Conservation (phyloP, 2,888 invertebrate genomes). For the Spodoptera picta region DNA sequence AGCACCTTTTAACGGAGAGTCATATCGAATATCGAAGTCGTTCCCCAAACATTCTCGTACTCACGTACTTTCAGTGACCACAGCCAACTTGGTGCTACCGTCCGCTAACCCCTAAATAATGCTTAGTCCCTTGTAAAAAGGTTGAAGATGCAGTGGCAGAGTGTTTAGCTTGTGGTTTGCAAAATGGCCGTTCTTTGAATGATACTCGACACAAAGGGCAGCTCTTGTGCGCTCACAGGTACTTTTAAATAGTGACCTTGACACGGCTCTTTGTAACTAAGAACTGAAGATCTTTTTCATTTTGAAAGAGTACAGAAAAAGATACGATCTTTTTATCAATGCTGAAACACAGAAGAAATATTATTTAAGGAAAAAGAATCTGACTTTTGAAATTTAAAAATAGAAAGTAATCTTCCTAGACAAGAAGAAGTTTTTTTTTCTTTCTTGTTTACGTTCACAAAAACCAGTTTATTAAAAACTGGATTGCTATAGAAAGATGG, state of each 20-base stretch:
- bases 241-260: slow-evolving; percentile 58
- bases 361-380: slow-evolving; percentile 9
- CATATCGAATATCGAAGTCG: neutral
- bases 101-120: slow-evolving; percentile 9
- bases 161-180: slow-evolving; percentile 28
- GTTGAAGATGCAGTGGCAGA: slow-evolving; percentile 22
- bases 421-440: too few species aligned
- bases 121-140: slow-evolving; percentile 9
- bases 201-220: slow-evolving; percentile 56
- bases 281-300: slow-evolving; percentile 54
- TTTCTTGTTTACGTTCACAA: too few species aligned
- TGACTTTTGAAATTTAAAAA: slow-evolving; percentile 4
- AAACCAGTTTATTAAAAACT: too few species aligned
- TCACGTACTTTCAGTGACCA: slow-evolving; percentile 52
- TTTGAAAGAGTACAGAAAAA: slow-evolving; percentile 40
- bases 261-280: slow-evolving; percentile 49
- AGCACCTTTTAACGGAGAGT: too few species aligned
- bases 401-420: neutral
- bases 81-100: slow-evolving; percentile 18
- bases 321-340: slow-evolving; percentile 44
- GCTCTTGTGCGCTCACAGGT: slow-evolving; percentile 50
- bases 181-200: slow-evolving; percentile 53
- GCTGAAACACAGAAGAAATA: slow-evolving; percentile 12
- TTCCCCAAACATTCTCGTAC: slow-evolving; percentile 30
- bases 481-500: too few species aligned